A percentile compares a stretch with the other conserved stretches of the same genome.
Evolutionary conservation across 2,113 vertebrate genomes (phyloP).

Genomic region (Camelus dromedarius): DNA sequence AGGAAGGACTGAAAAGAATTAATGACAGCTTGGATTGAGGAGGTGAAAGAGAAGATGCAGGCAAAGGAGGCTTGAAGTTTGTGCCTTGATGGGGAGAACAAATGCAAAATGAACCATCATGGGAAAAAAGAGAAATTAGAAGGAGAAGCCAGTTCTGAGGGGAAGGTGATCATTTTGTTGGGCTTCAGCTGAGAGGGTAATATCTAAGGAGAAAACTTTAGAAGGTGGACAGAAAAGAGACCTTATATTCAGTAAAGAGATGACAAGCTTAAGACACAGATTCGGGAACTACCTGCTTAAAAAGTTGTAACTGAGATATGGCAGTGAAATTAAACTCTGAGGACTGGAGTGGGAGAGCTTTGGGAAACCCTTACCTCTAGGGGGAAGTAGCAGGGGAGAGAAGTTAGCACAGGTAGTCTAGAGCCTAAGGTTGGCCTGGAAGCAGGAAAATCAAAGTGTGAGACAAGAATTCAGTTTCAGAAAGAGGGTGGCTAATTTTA

Average conservation of each 20-base stretch:
- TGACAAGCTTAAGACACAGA: neutral
- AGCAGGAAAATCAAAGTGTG: neutral
- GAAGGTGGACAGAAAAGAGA: neutral
- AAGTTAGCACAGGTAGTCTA: neutral
- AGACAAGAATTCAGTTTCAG: slow-evolving; percentile 18
- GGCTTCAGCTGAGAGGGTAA: neutral
- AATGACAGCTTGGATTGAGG: neutral
- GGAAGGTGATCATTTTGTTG: neutral
- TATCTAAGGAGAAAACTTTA: neutral
- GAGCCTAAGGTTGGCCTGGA: neutral
- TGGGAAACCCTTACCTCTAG: neutral
- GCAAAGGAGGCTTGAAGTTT: neutral
- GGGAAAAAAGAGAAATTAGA: slow-evolving; percentile 1
- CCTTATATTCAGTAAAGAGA: neutral
- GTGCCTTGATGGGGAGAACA: neutral
- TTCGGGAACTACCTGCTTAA: neutral
- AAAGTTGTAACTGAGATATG: neutral
- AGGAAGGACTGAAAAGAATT: neutral
- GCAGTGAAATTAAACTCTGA: neutral
- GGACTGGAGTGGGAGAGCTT: neutral
- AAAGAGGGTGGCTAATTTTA: slow-evolving; percentile 5
- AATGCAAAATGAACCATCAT: neutral
- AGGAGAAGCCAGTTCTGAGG: neutral
- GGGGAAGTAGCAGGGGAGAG: neutral
- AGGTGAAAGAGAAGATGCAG: neutral